Conservation (phyloP, 2,888 invertebrate genomes). For the Mactromeris polynyma region DNA sequence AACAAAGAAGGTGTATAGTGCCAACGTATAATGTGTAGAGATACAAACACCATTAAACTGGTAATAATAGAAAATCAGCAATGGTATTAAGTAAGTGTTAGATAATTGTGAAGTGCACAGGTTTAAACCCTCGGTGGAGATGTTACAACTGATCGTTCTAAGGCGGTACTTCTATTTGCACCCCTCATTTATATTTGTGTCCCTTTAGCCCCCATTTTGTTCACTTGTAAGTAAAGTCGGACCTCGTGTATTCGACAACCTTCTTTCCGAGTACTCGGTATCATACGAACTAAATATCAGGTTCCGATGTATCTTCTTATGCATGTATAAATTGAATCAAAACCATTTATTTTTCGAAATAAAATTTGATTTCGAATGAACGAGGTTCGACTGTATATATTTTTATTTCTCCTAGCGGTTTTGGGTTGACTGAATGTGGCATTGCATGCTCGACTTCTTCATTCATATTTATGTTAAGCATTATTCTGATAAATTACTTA, state of each 20-base stretch:
- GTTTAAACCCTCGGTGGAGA: neutral
- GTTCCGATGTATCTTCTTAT: too few species aligned
- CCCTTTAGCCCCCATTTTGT: too few species aligned
- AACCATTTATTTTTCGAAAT: too few species aligned
- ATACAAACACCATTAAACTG: neutral
- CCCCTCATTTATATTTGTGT: too few species aligned
- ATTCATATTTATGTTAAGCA: neutral
- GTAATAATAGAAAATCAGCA: neutral
- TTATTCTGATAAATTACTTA: neutral
- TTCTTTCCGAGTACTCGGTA: too few species aligned
- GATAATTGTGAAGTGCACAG: neutral
- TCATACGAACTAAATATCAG: too few species aligned
- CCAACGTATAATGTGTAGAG: neutral
- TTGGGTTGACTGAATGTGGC: neutral
- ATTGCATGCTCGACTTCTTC: neutral
- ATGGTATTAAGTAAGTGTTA: neutral
- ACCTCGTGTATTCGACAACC: too few species aligned
- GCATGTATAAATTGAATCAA: too few species aligned
- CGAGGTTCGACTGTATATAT: neutral
- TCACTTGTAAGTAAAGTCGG: too few species aligned
- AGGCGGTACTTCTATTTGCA: too few species aligned
- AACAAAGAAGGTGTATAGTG: neutral
- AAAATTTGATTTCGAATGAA: too few species aligned
- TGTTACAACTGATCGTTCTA: neutral
- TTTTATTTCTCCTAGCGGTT: neutral